Evolutionary conservation across 2,113 vertebrate genomes (phyloP), one percentile per base, ranked within the genome.

Genomic region (Misgurnus mizolepis): DNA sequence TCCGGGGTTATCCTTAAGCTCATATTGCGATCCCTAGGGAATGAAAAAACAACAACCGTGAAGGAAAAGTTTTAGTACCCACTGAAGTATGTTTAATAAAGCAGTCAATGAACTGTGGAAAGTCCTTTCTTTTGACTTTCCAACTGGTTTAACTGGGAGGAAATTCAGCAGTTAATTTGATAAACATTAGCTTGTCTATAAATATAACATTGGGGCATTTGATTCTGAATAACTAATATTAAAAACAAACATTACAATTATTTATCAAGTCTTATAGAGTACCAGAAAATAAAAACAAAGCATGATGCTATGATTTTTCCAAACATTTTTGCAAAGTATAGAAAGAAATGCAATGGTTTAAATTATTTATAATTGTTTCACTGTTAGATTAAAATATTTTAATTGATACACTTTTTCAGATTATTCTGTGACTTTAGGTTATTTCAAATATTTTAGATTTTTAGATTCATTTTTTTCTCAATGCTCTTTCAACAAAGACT

Each of bases 1-100:
- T 1, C 96, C 96, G 0, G 96, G 96, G 84, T 94, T 96, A 84
- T 99, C 98, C 91, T 99, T 99, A 86, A 99, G 83, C 87, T 99
- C 98, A 50, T 99, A 99, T 88, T 99, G 98, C 8, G 97, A 96
- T 77, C 97, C 95, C 98, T 99, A 90, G 85, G 67, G 82, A 79
- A 83, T 79, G 74, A 61, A 17, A 86, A 80, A 77, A 40, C 53
- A 50, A 67, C 18, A 41, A 55, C 8, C 34, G 14, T 77, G 1
- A 55, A 49, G 50, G 10, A 60, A 65, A 65, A 22, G 7, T 39
- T 50, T 76, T 11, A 62, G 27, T 40, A 14, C 47, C 2, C 11
- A 34, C 50, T 17, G 27, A 58, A 68, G 17, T 68, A 66, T 12
- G 7, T 4, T 11, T 7, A 49, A 12, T 12, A 60, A 40, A n/a